Base-by-base conservation (phyloP, 2,888 invertebrate genomes). In the Drosophila nr. perissopoda region DNA sequence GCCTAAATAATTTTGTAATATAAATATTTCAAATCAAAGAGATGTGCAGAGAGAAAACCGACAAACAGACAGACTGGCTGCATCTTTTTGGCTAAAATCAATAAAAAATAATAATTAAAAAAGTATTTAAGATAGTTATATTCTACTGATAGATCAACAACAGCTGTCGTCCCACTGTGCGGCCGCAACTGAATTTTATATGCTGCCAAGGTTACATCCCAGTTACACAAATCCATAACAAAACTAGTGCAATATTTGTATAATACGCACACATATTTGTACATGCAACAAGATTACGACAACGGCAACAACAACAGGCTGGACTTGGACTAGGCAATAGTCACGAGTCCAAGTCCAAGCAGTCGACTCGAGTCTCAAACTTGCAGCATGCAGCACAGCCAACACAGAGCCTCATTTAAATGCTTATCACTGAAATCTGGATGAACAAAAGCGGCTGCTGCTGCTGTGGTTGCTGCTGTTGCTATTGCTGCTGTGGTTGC, bases 401-500 rank as follows among this genome's bases (percentile, higher is more conserved):
- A 53, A 18, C 53, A 54, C 36, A 54, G 76, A 79, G 88, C 81
- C 89, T 90, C 91, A 91, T 91, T 91, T 89, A 88, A 91, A 89
- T 91, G 89, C 89, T 91, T 91, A 91, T 91, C 91, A 86, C 81
- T 75, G 76, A 72, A 79, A 91, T 91, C 91, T 84, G 83, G 81
- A 88, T 82, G 82, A 90, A 91, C 89, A 91, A 91, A 91, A 90
- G 91, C 89, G 86, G 82, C 82, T 87, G 89, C 81, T 82, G 67
- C 72, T 70, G 74, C 42, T 67, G 60, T 29, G 60, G 60, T 21
- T 57, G 71, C 59, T 31, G 76, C 72, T 81, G 83, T 67, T 53
- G 58, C 49, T 62, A 53, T 38, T 10, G 29, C 11, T 68, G 70
- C 70, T 68, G 66, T 76, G 79, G 70, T 56, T 69, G 77, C 76